phyloP scores from a whole-genome alignment of 2,797 vertebrate species.

The Oryzias sinensis region DNA sequence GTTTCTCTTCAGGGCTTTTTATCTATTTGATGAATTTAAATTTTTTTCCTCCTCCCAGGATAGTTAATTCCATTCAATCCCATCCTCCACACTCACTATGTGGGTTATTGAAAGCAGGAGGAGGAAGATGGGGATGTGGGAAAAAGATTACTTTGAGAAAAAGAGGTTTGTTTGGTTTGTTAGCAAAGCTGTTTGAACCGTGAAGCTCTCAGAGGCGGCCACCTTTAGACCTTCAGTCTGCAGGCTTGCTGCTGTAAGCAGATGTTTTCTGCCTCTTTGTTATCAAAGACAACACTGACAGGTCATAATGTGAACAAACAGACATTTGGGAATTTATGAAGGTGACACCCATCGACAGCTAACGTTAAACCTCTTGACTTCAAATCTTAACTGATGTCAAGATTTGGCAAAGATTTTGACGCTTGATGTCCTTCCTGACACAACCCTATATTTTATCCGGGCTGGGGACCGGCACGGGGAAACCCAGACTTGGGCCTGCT shows the following conservation, averaged over 20 bases:
- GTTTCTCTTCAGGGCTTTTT: slow-evolving; percentile 33
- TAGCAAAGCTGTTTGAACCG: slow-evolving; percentile 47
- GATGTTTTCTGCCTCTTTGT: slow-evolving; percentile 38
- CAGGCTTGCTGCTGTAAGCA: slow-evolving; percentile 25
- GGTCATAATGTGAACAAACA: slow-evolving; percentile 30
- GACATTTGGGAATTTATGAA: slow-evolving; percentile 30
- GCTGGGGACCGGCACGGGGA: too few species aligned
- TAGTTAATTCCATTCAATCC: slow-evolving; percentile 70
- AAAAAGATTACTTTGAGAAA: slow-evolving; percentile 62
- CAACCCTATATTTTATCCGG: too few species aligned
- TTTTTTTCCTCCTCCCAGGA: slow-evolving; percentile 36
- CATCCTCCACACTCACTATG: slow-evolving; percentile 75
- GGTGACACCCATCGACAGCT: slow-evolving; percentile 21
- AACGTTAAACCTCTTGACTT: background rate
- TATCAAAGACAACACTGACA: slow-evolving; percentile 34
- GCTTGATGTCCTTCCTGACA: too few species aligned
- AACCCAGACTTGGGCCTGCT: too few species aligned
- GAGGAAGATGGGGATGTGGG: slow-evolving; percentile 57
- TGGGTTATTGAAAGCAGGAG: slow-evolving; percentile 67
- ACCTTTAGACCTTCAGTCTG: slow-evolving; percentile 45
- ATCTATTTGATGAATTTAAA: slow-evolving; percentile 40
- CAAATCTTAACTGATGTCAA: slow-evolving; percentile 5
- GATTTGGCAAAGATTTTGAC: too few species aligned
- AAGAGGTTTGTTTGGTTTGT: slow-evolving; percentile 52
- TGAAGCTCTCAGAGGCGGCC: slow-evolving; percentile 23